Evolutionary conservation across 2,797 vertebrate species (phyloP), one percentile per base, ranked within the genome.

Genomic region (Molossus molossus): DNA sequence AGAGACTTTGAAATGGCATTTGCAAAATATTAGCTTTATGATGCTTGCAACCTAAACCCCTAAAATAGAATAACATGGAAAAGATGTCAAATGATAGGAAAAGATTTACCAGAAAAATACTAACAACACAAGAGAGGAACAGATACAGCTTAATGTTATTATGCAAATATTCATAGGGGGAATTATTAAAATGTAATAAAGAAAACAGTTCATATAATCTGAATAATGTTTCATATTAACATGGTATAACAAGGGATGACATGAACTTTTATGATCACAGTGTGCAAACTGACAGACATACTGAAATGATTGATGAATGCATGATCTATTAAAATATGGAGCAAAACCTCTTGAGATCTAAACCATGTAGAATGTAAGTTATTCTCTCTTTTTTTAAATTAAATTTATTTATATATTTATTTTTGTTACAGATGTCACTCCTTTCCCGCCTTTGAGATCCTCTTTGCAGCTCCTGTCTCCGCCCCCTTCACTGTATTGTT

Each of bases 191-290:
- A 86, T 72, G 2, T 77, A 55, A 55, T 55, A 75, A 87, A 83
- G 37, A 55, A 92, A 88, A 81, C 4, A 40, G 20, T 57, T 94
- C 3, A 37, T 73, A n/a, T 11, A 75, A 73, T 65, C 8, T 60
- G 2, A 81, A 60, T 90, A 33, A 58, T 18, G 58, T 70, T 84
- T 88, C 33, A 29, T 69, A 81, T 11, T 62, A 82, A 93, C 95
- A 93, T 65, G 37, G 9, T 37, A 13, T 83, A 93, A 65, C 2
- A 73, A 75, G 37, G 11, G 58, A 89, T 9, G n/a, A 93, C 8
- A 67, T n/a, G 14, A 64, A 50, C 5, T 7, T 72, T 92, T 72
- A 57, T 12, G 10, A 87, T 90, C 48, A 76, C 4, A 62, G 57
- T 37, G 5, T 76, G 70, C 3, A 85, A 58, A 77, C 17, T 75